These are phyloP conservation scores for Charaxes varanes DNA, from an alignment of 1,140 invertebrate species.

Conservation along the genomic window DNA sequence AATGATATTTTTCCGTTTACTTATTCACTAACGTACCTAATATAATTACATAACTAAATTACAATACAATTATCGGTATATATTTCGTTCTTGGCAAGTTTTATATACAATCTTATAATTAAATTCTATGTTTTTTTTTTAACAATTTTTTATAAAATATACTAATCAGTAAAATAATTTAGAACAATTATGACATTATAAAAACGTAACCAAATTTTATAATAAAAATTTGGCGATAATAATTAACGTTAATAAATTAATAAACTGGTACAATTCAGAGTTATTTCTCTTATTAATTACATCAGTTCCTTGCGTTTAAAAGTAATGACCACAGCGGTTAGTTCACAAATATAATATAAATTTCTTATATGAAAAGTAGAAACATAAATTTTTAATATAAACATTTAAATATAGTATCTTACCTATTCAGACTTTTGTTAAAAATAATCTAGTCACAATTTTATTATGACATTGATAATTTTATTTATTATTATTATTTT, in stretches of 20 bases:
- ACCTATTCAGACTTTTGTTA: constrained; percentile 2
- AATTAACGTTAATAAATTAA: too few species aligned
- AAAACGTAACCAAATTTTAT: too few species aligned
- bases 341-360: neutral
- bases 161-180: too few species aligned
- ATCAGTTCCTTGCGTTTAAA: too few species aligned
- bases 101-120: constrained; percentile 4
- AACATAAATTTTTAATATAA: neutral
- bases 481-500: neutral
- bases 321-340: too few species aligned
- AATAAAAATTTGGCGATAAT: too few species aligned
- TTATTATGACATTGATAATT: too few species aligned
- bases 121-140: too few species aligned
- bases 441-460: neutral
- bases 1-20: constrained; percentile 37
- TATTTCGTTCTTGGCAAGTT: constrained; percentile 8
- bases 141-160: too few species aligned
- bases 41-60: constrained; percentile 6
- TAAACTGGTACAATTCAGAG: too few species aligned
- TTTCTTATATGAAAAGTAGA: neutral
- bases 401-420: neutral
- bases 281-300: too few species aligned
- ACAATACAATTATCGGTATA: constrained; percentile 15
- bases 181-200: too few species aligned
- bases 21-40: constrained; percentile 3